Base-by-base conservation (phyloP, 2,113 vertebrate genomes). In the Chaetops frenatus region DNA sequence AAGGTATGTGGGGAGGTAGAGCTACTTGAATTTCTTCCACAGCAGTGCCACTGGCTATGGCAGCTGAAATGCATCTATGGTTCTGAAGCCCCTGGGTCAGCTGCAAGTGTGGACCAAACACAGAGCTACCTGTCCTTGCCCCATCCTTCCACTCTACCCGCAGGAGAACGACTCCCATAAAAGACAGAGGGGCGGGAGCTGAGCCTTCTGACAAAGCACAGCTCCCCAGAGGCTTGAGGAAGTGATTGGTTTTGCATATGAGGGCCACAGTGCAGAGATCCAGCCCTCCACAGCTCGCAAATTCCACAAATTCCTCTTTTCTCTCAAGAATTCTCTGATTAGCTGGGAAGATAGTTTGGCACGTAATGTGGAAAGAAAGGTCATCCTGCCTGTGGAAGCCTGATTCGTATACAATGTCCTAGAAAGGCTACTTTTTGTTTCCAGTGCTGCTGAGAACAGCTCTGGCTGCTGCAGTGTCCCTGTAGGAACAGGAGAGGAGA, bases 261-360 rank as follows among this genome's bases (percentile, higher is more conserved):
- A 93, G 83, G 82, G 79, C 69, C 88, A 60, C 60, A 86, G 71
- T 13, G 23, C 2, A 7, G 69, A 73, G 72, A 88, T 74, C 51
- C 86, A 94, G 77, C 86, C 77, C 86, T 67, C 44, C 1, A 11
- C 86, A 96, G 88, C 81, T 65, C 90, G 83, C 90, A 69, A 96
- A 97, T 97, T 96, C 96, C 90, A 69, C 65, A 76, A 91, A 97
- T 97, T 97, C 97, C 97, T 96, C 87, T 96, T 96, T 85, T 92
- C 92, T 91, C 86, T 93, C 84, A 94, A 97, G 96, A 97, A 95
- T 95, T 97, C 89, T 74, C 93, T 97, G 97, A 98, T 97, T 97
- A 94, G 54, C 73, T 92, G 96, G 96, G 96, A 98, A 98, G 97
- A 96, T 97, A 96, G 97, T 92, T 86, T 88, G 81, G 95, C 54